Evolutionary conservation across 2,888 invertebrate species (phyloP).

Genomic region (Trachelus stipa): DNA sequence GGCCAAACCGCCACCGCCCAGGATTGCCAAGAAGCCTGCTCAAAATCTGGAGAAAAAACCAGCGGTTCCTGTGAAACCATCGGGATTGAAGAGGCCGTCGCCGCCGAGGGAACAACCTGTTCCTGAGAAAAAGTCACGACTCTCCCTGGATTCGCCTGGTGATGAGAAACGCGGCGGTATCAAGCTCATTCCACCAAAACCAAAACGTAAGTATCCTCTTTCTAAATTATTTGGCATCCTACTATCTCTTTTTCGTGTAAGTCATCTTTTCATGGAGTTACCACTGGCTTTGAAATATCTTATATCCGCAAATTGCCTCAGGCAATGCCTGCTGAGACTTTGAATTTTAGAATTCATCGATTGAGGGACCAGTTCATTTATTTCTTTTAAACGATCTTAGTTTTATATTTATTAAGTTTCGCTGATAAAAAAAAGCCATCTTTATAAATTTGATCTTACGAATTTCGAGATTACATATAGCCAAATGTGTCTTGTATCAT

Average conservation of each 20-base stretch:
- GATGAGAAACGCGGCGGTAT: conserved; percentile 83
- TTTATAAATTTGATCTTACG: background rate
- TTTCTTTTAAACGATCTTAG: background rate
- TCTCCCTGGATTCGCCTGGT: conserved; percentile 56
- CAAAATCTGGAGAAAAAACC: conserved; percentile 52
- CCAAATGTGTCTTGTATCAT: background rate
- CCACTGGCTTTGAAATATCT: background rate
- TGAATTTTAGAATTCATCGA: background rate
- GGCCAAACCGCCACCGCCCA: conserved; percentile 85
- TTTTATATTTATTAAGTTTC: background rate
- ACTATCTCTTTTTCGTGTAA: conserved; percentile 15
- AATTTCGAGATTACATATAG: background rate
- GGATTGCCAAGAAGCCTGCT: conserved; percentile 71
- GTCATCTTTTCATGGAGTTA: background rate
- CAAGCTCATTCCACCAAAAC: conserved; percentile 88
- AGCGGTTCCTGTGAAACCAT: conserved; percentile 66
- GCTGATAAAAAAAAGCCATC: background rate
- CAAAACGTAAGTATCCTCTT: conserved; percentile 84
- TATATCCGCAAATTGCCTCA: background rate
- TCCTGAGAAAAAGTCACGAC: conserved; percentile 82
- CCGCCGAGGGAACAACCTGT: conserved; percentile 54
- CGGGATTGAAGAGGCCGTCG: conserved; percentile 67
- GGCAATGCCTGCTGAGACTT: background rate
- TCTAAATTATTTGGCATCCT: conserved; percentile 23
- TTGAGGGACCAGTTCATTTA: background rate